Conservation (phyloP, 2,888 invertebrate species). For the Myathropa florea region DNA sequence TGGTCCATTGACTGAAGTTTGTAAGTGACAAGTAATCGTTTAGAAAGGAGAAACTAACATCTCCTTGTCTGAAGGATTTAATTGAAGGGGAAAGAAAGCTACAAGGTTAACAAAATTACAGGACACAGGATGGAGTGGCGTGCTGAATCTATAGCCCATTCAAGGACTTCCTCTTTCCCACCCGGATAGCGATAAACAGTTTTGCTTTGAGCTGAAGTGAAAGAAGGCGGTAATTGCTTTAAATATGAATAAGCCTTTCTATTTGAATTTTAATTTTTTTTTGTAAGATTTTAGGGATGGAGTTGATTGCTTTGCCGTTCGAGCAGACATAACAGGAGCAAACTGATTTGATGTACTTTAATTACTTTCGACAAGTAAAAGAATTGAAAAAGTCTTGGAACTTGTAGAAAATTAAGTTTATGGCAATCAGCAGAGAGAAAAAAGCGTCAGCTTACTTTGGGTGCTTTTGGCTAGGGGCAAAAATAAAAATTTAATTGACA, state of each 20-base stretch:
- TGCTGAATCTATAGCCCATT: background rate
- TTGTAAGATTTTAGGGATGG: background rate
- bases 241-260: background rate
- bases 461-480: no score
- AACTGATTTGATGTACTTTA: no score
- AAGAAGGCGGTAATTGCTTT: background rate
- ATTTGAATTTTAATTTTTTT: background rate
- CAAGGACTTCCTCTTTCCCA: background rate
- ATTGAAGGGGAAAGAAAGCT: background rate
- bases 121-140: background rate
- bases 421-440: no score
- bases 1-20: background rate
- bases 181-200: background rate
- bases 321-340: background rate
- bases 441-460: no score
- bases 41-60: background rate
- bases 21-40: background rate
- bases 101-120: background rate
- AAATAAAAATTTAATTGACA: no score
- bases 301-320: background rate
- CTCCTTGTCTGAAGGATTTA: background rate
- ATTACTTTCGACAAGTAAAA: no score
- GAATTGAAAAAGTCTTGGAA: no score
- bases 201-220: background rate
- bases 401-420: no score